Conservation (phyloP, 1,140 invertebrate genomes). For the Conus betulinus region DNA sequence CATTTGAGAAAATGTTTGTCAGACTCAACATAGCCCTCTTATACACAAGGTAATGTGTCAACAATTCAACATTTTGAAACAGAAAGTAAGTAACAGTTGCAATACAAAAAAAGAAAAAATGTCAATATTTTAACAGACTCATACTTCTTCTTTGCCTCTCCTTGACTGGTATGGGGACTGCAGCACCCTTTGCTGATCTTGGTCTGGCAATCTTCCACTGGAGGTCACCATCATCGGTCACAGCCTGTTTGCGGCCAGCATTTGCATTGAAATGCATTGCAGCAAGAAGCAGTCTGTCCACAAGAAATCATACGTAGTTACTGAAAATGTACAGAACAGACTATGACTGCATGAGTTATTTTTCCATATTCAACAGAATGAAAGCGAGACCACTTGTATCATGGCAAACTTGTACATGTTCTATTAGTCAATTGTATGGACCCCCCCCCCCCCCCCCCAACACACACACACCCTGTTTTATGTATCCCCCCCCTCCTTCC, state of each 20-base stretch:
- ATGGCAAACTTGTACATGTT: neutral
- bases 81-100: neutral
- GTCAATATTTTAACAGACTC: neutral
- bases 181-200: conserved; percentile 35
- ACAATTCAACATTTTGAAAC: neutral
- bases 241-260: conserved; percentile 21
- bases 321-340: neutral
- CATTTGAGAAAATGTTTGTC: no score
- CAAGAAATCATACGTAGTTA: neutral
- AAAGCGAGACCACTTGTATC: neutral
- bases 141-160: neutral
- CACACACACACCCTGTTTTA: no score
- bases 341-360: neutral
- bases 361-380: neutral
- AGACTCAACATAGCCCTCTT: no score
- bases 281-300: conserved; percentile 36
- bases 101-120: neutral
- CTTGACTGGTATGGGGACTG: neutral
- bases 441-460: no score
- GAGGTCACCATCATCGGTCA: conserved; percentile 24
- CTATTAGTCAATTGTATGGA: neutral
- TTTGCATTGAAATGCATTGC: conserved; percentile 49
- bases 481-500: no score
- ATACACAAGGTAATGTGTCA: neutral
- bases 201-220: conserved; percentile 24